phyloP scores from a whole-genome alignment of 2,888 invertebrate genomes.

The Gortyna flavago region DNA sequence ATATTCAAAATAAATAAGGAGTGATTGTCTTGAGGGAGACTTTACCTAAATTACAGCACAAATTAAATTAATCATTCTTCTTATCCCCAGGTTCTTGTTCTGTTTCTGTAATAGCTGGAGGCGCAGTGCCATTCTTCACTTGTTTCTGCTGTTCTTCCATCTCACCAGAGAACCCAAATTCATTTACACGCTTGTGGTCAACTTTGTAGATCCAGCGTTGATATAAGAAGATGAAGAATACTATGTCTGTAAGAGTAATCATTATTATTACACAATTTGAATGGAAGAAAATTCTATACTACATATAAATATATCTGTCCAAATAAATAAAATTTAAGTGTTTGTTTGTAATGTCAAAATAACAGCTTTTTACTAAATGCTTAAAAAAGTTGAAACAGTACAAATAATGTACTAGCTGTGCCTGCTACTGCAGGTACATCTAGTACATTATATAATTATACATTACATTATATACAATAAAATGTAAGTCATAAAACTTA shows the following conservation, averaged over 20 bases:
- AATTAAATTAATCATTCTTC: slow-evolving; percentile 83
- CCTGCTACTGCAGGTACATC: too few relatives aligned
- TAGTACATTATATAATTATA: too few relatives aligned
- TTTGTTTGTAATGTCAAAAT: too few relatives aligned
- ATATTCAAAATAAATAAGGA: slow-evolving; percentile 42
- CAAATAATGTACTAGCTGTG: too few relatives aligned
- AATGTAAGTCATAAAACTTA: background rate
- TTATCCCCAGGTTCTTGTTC: slow-evolving; percentile 80
- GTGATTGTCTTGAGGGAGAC: slow-evolving; percentile 45
- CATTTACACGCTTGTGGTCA: slow-evolving; percentile 98
- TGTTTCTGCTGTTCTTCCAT: slow-evolving; percentile 92
- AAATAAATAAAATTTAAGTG: too few relatives aligned
- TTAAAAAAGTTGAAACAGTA: too few relatives aligned
- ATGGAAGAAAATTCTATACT: background rate
- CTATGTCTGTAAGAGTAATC: slow-evolving; percentile 93
- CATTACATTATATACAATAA: background rate
- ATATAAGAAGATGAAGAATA: slow-evolving; percentile 99
- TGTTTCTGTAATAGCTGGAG: slow-evolving; percentile 79
- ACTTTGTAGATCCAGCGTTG: slow-evolving; percentile 99
- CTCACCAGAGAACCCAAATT: slow-evolving; percentile 99
- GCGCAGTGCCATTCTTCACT: slow-evolving; percentile 73
- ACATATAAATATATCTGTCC: background rate
- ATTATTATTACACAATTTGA: slow-evolving; percentile 13
- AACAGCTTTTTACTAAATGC: too few relatives aligned
- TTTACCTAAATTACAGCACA: slow-evolving; percentile 46